These are phyloP conservation scores for Nyctibius bracteatus DNA, from an alignment of 2,113 vertebrate genomes.

Conservation along the genomic window DNA sequence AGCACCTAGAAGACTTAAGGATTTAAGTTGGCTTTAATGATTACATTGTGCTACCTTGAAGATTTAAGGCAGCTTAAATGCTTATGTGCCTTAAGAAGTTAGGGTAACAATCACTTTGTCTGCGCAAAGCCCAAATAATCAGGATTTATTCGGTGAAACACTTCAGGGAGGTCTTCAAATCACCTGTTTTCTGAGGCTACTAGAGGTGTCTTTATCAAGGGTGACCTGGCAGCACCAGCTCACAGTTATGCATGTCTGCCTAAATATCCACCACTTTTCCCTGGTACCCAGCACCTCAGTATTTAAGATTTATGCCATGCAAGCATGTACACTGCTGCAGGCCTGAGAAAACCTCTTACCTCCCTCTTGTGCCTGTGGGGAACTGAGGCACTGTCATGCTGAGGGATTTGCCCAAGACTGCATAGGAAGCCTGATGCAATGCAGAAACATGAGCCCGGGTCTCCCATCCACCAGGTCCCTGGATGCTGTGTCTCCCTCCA, in stretches of 20 bases:
- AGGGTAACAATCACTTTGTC: conserved; percentile 41
- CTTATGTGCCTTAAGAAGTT: conserved; percentile 56
- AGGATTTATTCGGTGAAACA: conserved; percentile 16
- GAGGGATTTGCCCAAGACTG: background rate
- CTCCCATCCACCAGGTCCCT: background rate
- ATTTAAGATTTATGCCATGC: background rate
- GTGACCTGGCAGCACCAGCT: background rate
- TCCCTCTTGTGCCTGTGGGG: background rate
- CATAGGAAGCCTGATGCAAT: background rate
- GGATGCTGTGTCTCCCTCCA: background rate
- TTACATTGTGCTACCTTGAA: conserved; percentile 57
- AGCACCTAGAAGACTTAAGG: conserved; percentile 42
- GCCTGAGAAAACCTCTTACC: background rate
- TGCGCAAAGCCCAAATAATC: conserved; percentile 46
- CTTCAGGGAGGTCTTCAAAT: background rate
- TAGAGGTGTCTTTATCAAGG: background rate
- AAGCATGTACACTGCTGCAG: accelerated
- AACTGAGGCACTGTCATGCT: background rate
- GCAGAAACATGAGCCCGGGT: background rate
- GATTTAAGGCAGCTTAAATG: conserved; percentile 53
- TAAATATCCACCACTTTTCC: background rate
- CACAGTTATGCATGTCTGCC: background rate
- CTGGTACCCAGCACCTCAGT: background rate
- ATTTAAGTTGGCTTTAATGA: conserved; percentile 40
- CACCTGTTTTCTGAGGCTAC: background rate